Evolutionary conservation across 2,797 vertebrate species (phyloP).

Genomic region (Ceryle rudis): DNA sequence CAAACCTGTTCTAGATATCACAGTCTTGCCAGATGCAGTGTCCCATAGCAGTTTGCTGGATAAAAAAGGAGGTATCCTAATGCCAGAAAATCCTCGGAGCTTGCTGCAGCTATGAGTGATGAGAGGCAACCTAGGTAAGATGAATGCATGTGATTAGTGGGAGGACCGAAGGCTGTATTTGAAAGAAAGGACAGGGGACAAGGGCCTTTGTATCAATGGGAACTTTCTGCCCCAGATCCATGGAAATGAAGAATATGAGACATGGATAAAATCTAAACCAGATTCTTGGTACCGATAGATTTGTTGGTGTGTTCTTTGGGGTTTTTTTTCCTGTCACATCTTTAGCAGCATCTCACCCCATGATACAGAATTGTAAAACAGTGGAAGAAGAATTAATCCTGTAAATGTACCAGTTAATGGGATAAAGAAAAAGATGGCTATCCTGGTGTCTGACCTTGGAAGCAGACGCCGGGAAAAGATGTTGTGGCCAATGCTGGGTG

Average conservation of each 20-base stretch:
- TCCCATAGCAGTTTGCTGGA: neutral
- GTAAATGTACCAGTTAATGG: neutral
- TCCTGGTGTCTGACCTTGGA: neutral
- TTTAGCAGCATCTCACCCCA: neutral
- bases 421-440: neutral
- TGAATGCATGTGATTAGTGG: neutral
- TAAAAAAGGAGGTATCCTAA: neutral
- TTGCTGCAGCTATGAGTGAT: neutral
- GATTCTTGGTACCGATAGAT: neutral
- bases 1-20: neutral
- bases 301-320: neutral
- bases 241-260: neutral
- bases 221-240: neutral
- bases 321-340: neutral
- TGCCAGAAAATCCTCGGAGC: neutral
- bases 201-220: neutral
- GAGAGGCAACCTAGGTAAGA: neutral
- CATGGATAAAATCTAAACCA: neutral
- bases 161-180: neutral
- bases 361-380: neutral
- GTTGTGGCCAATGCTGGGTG: rapidly evolving
- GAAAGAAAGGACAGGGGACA: neutral
- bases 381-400: neutral
- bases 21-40: neutral
- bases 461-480: neutral